Base-by-base conservation (phyloP, 2,888 invertebrate species). In the Eulithis prunata region DNA sequence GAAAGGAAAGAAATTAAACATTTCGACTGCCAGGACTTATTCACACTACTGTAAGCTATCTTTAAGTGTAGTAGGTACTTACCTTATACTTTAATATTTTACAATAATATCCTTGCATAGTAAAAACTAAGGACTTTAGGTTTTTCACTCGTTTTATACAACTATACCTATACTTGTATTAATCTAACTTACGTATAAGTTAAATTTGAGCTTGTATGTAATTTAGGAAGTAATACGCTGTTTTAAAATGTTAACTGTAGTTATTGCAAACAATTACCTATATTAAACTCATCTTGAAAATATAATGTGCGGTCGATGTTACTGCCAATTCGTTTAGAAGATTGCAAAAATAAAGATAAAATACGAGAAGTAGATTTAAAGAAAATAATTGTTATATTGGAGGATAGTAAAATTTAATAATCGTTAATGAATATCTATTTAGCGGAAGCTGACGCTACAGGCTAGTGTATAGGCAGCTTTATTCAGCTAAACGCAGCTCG, bases 81-180 rank as follows among this genome's bases (percentile, higher is more conserved):
- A 85, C 82, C 74, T 88, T 88, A 85, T 66, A 73, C 66, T 88
- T 87, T 88, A 88, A 89, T 85, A 73, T 85, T 73, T 87, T 88
- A 91, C 89, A 86, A 85, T 91, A 88, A 88, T 83, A 84, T 87
- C 87, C 85, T 87, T 88, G 88, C 87, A 87, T 91, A 90, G 86
- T 90, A 86, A 75, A 84, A 78, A 79, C 64, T 90, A 91, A 90
- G 88, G 80, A 85, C 87, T 87, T 91, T 91, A 90, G 90, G 89
- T 91, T 93, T 92, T 92, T 90, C 91, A 93, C 91, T 91, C 90
- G 87, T 93, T 93, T 92, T 93, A 90, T 93, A 93, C 91, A 91
- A 89, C 72, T 91, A 88, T 91, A 90, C 87, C 85, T 86, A n/a
- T n/a, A 87, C 82, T 85, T 85, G 78, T 89, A 91, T 87, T 84